Conservation (phyloP, 2,113 vertebrate genomes). For the Xyrauchen texanus region DNA sequence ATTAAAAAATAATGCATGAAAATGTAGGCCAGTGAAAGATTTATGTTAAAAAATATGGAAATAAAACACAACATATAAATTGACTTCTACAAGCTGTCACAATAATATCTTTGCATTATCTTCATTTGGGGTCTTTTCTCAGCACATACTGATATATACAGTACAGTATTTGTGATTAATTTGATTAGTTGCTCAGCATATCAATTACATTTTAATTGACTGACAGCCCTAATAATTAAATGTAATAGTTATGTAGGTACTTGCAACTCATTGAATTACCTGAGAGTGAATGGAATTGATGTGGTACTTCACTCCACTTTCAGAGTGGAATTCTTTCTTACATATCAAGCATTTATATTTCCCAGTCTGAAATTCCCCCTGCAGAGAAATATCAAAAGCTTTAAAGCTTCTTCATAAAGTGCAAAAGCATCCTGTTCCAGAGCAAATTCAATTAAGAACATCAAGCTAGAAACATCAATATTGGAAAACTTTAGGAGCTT, state of each 20-base stretch:
- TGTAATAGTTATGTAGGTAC: background rate
- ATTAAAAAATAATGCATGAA: too few relatives aligned
- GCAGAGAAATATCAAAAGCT: conserved; percentile 48
- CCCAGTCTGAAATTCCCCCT: conserved; percentile 91
- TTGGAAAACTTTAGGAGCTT: too few relatives aligned
- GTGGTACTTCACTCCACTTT: conserved; percentile 97
- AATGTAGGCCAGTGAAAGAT: too few relatives aligned
- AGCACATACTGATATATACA: too few relatives aligned
- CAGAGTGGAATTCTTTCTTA: conserved; percentile 91
- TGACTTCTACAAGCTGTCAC: too few relatives aligned
- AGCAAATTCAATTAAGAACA: background rate
- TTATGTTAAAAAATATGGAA: too few relatives aligned
- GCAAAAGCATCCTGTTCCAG: background rate
- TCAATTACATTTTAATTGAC: too few relatives aligned
- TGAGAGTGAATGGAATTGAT: conserved; percentile 92
- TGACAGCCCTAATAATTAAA: background rate
- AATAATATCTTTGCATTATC: too few relatives aligned
- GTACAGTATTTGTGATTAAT: too few relatives aligned
- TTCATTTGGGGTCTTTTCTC: too few relatives aligned
- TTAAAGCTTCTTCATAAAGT: background rate
- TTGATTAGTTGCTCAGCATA: too few relatives aligned
- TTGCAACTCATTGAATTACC: conserved; percentile 69
- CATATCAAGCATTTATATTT: conserved; percentile 93
- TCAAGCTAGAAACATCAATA: background rate
- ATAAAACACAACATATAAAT: too few relatives aligned